Evolutionary conservation across 2,888 invertebrate species (phyloP).

Genomic region (Callyntrura guangdongensis): DNA sequence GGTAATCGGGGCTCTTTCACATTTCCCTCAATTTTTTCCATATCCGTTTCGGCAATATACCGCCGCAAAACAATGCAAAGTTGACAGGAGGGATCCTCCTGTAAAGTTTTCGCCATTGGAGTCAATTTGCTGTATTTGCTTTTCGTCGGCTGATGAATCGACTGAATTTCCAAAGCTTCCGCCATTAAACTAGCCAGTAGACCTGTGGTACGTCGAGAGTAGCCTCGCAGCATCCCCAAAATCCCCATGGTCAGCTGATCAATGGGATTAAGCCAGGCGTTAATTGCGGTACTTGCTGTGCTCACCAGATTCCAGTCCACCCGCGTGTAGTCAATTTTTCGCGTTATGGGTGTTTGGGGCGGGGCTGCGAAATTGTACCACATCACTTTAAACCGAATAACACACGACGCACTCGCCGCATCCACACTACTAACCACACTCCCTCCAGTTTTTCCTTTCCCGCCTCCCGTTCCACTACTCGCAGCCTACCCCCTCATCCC

Average conservation of each 20-base stretch:
- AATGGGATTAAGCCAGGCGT: conserved; percentile 99
- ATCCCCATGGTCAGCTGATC: conserved; percentile 95
- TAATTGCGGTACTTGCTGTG: conserved; percentile 98
- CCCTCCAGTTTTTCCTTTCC: neutral
- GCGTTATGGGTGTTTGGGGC: conserved; percentile 96
- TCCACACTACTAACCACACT: conserved; percentile 47
- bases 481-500: conserved; percentile 43
- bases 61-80: conserved; percentile 95
- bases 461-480: neutral
- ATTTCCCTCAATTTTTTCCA: conserved; percentile 93
- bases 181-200: conserved; percentile 98
- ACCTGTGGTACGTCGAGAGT: conserved; percentile 93
- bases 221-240: conserved; percentile 92
- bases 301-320: conserved; percentile 98
- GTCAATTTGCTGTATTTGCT: conserved; percentile 96
- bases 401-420: conserved; percentile 89
- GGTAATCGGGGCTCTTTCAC: conserved; percentile 94
- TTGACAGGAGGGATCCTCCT: conserved; percentile 98
- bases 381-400: conserved; percentile 94
- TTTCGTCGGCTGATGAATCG: conserved; percentile 93
- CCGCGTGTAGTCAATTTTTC: conserved; percentile 97
- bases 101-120: conserved; percentile 94
- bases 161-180: conserved; percentile 95
- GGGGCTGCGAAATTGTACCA: conserved; percentile 99
- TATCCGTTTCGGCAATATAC: conserved; percentile 92